These are phyloP conservation scores for Drosophila paranaensis DNA, from an alignment of 2,888 invertebrate genomes.

Conservation along the genomic window DNA sequence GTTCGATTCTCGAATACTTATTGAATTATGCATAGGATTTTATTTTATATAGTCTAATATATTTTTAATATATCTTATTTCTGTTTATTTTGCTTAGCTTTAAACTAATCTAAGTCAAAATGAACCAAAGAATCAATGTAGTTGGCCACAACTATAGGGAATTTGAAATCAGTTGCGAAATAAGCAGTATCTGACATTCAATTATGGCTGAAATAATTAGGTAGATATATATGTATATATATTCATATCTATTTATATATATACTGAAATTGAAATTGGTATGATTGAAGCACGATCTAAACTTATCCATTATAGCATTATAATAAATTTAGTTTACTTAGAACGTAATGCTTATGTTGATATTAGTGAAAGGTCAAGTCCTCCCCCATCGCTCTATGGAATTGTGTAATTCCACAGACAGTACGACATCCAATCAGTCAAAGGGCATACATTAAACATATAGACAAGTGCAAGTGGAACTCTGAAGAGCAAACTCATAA, in stretches of 20 bases:
- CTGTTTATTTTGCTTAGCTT: no score
- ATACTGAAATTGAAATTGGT: not conserved
- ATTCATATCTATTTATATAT: not conserved
- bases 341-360: no score
- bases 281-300: not conserved
- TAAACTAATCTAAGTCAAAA: not conserved
- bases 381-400: no score
- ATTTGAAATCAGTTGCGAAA: not conserved
- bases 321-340: no score
- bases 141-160: not conserved
- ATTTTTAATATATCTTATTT: no score
- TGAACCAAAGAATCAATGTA: not conserved
- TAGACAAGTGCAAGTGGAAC: not conserved
- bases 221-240: not conserved
- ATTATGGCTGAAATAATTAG: not conserved
- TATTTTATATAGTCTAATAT: no score
- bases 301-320: not conserved
- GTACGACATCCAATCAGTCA: not conserved
- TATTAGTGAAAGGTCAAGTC: not conserved
- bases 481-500: constrained; percentile 12
- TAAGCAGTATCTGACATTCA: not conserved
- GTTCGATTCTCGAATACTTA: no score
- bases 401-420: not conserved
- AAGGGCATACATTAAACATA: not conserved
- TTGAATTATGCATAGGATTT: no score